These are phyloP conservation scores for Pangasianodon gigas DNA, from an alignment of 2,113 vertebrate genomes.

Conservation along the genomic window DNA sequence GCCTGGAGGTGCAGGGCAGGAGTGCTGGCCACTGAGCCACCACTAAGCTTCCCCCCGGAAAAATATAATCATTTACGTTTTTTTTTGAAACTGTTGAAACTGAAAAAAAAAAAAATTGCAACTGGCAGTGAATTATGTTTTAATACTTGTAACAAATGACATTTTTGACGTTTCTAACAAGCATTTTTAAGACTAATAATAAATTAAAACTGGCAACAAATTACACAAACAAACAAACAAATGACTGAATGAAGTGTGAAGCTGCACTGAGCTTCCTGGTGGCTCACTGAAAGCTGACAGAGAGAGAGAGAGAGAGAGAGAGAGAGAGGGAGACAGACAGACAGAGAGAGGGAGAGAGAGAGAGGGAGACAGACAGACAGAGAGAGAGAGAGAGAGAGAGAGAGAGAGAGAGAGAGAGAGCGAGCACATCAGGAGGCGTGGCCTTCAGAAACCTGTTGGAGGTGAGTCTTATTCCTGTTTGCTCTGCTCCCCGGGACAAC, in stretches of 20 bases:
- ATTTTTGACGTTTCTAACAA: not conserved
- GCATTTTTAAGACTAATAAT: not conserved
- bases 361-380: not conserved
- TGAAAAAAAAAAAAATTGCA: no score
- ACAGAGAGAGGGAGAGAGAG: no score
- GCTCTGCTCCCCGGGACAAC: slow-evolving; percentile 32
- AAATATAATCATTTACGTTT: no score
- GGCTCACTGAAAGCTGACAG: not conserved
- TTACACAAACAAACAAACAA: not conserved
- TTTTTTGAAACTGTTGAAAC: no score
- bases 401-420: not conserved
- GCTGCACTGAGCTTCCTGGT: not conserved
- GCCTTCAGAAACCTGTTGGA: slow-evolving; percentile 28
- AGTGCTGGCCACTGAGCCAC: no score
- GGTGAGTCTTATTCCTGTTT: slow-evolving; percentile 31
- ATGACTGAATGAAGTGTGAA: not conserved
- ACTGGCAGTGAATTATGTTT: no score
- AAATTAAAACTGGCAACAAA: not conserved
- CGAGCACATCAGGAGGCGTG: not conserved
- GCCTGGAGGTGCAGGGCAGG: no score
- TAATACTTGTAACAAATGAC: not conserved
- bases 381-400: not conserved
- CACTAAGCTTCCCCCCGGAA: no score
- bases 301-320: not conserved
- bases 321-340: not conserved